Conservation (phyloP, 2,113 vertebrate species). For the Carlito syrichta region DNA sequence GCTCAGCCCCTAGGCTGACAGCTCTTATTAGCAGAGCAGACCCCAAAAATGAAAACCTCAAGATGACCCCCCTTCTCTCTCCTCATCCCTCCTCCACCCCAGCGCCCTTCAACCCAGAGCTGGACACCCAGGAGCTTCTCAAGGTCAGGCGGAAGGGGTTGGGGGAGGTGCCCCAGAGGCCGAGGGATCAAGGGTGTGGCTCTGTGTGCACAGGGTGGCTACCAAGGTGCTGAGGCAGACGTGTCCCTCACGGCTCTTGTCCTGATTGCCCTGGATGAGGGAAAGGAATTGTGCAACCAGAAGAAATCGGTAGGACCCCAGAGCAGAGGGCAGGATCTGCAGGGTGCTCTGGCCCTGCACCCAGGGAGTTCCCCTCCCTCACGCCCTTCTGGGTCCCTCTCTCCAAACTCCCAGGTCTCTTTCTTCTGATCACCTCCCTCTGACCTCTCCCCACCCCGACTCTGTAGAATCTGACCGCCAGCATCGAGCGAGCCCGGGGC, state of each 20-base stretch:
- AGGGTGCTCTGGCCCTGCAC: not conserved
- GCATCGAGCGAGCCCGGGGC: slow-evolving; percentile 69
- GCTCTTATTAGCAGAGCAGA: not conserved
- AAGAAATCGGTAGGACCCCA: not conserved
- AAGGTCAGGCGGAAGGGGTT: not conserved
- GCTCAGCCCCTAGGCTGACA: not conserved
- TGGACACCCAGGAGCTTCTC: not conserved
- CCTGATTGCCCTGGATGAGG: slow-evolving; percentile 82
- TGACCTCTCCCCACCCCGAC: not conserved
- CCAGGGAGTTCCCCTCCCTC: not conserved
- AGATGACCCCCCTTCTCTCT: not conserved
- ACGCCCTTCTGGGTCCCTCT: not conserved
- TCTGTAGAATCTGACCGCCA: slow-evolving; percentile 75
- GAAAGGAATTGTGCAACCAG: slow-evolving; percentile 62
- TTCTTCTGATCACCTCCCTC: not conserved
- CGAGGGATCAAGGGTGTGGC: not conserved
- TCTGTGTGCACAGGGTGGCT: slow-evolving; percentile 73
- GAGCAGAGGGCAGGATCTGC: not conserved
- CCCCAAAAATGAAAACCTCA: not conserved
- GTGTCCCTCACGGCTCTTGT: slow-evolving; percentile 84
- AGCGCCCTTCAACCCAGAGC: not conserved
- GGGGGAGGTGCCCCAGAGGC: not conserved
- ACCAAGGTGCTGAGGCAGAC: slow-evolving; percentile 71
- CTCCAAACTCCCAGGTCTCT: not conserved
- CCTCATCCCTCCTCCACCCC: not conserved